Base-by-base conservation (phyloP, 2,797 vertebrate species). In the Cynopterus sphinx region DNA sequence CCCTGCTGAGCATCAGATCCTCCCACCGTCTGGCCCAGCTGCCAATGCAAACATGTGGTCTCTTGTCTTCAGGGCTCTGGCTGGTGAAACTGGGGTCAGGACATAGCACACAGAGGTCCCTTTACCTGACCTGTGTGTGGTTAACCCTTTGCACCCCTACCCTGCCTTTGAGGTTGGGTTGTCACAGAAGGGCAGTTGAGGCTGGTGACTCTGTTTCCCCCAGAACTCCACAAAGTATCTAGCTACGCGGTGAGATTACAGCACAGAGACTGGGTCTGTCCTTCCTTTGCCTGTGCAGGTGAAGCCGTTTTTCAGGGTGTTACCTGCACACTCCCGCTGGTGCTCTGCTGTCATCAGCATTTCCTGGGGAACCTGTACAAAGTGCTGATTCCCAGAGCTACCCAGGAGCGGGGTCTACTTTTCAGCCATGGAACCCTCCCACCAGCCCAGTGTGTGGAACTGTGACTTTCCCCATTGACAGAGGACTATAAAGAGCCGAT, bases 21-120 rank as follows among this genome's bases (percentile, higher is more conserved):
- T 98, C 99, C 98, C 98, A 98, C 98, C 90, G 98, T 98, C 99
- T 98, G 98, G 98, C 87, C 98, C 97, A 93, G 98, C 97, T 99
- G 99, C 99, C 99, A 99, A 99, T 97, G 98, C 98, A 99, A 99
- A 99, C 99, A 90, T 83, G 78, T 97, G 90, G 98, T 98, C 98
- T 98, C 98, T 98, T 98, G 98, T 98, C 98, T 68, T 15, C 98
- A 98, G 98, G 98, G 98, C 98, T 98, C 98, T 97, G 98, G 98
- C 99, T 98, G 98, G 98, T 98, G 83, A 31, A 99, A 98, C 98
- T 98, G 97, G 98, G 99, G 99, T 99, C 99, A 98, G 98, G 99
- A 98, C 98, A 98, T 98, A 98, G 98, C 86, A 12, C 81, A 39
- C 26, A 7, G 97, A 97, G 97, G 90, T 98, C 99, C 98, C 98